Conservation (phyloP, 2,113 vertebrate species). For the Anarhynchus alexandrinus region DNA sequence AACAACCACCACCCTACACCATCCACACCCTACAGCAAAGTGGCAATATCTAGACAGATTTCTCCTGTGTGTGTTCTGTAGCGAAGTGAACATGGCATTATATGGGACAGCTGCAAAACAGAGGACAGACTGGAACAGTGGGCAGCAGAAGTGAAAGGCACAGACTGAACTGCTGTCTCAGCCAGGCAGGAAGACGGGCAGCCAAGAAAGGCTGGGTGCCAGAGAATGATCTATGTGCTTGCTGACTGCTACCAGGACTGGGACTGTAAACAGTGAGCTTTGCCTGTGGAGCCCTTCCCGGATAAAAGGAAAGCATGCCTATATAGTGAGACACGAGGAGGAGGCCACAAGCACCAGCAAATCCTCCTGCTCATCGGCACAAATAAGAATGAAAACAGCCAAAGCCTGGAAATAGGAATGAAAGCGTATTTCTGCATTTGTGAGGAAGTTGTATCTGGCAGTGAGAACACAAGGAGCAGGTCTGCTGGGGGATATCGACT, state of each 20-base stretch:
- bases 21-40: not conserved
- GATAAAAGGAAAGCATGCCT: not conserved
- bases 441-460: not conserved
- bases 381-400: not conserved
- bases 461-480: not conserved
- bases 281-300: not conserved
- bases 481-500: not conserved
- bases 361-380: not conserved
- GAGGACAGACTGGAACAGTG: not conserved
- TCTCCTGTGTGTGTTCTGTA: not conserved
- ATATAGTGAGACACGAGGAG: not conserved
- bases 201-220: not conserved
- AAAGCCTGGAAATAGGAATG: not conserved
- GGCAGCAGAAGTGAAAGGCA: not conserved
- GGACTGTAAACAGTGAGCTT: not conserved
- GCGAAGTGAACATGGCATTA: not conserved
- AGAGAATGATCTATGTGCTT: not conserved
- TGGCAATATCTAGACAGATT: not conserved
- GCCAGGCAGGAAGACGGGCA: not conserved
- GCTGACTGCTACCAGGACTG: not conserved
- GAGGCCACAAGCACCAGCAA: not conserved
- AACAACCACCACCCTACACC: not conserved
- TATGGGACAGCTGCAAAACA: not conserved
- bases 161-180: not conserved
- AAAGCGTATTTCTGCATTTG: not conserved